These are phyloP conservation scores for Rynchops niger DNA, from an alignment of 2,113 vertebrate genomes.

Conservation along the genomic window DNA sequence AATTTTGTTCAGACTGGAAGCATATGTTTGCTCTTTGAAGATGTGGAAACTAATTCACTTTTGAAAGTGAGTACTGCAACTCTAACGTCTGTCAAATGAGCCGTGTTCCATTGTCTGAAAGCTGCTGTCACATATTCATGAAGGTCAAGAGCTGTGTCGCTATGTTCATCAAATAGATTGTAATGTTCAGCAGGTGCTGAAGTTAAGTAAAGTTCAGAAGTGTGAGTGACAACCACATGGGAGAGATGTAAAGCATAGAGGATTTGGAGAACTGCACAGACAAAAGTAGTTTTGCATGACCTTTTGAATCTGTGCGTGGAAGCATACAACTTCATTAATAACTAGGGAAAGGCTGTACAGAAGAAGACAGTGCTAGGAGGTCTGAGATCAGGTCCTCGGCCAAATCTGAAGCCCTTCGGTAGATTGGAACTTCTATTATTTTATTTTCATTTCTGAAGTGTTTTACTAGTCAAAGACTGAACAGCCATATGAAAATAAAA, in stretches of 20 bases:
- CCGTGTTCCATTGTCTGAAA: neutral
- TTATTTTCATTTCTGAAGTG: neutral
- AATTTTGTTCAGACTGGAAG: neutral
- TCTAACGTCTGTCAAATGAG: neutral
- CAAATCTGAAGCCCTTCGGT: neutral
- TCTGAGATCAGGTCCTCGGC: neutral
- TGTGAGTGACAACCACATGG: neutral
- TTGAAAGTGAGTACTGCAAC: neutral
- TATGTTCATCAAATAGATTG: conserved; percentile 24
- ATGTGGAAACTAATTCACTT: neutral
- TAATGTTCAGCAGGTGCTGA: conserved; percentile 34
- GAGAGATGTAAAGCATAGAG: neutral
- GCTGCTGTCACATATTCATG: neutral
- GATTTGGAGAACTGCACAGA: conserved; percentile 4
- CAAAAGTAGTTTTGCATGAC: conserved; percentile 36
- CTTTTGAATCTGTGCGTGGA: neutral
- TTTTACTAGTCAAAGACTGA: neutral
- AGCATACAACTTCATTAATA: conserved; percentile 3
- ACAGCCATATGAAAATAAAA: neutral
- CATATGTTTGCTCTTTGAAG: neutral
- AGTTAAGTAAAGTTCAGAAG: conserved; percentile 65
- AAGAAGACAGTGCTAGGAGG: neutral
- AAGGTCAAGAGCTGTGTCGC: conserved; percentile 44
- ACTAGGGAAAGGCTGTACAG: neutral
- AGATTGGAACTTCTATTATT: neutral